Evolutionary conservation across 2,888 invertebrate species (phyloP).

Genomic region (Luffia ferchaultella): DNA sequence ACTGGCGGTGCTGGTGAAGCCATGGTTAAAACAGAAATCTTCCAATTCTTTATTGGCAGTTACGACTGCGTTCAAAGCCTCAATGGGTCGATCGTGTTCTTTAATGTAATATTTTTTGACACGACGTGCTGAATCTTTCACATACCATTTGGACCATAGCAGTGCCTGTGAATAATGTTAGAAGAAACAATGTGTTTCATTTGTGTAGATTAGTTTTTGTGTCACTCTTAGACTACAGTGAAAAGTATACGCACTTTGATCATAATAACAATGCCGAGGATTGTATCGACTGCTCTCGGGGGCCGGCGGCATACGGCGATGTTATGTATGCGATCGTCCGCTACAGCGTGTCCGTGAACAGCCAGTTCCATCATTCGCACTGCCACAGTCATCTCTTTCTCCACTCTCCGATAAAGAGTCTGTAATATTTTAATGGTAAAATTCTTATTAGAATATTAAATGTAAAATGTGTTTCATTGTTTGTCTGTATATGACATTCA

Average conservation of each 20-base stretch:
- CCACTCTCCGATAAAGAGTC: slow-evolving; percentile 45
- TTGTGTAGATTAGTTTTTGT: no score
- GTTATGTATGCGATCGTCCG: slow-evolving; percentile 56
- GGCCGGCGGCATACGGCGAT: slow-evolving; percentile 50
- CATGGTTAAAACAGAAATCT: slow-evolving; percentile 40
- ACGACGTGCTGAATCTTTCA: slow-evolving; percentile 29
- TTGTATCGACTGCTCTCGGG: slow-evolving; percentile 18
- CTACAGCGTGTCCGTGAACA: slow-evolving; percentile 68
- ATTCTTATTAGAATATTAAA: background rate
- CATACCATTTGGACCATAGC: slow-evolving; percentile 25
- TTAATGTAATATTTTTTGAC: slow-evolving; percentile 34
- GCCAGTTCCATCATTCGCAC: slow-evolving; percentile 67
- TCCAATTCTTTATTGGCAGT: slow-evolving; percentile 20
- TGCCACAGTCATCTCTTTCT: slow-evolving; percentile 43
- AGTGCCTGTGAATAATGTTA: slow-evolving; percentile 22
- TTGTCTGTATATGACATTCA: no score
- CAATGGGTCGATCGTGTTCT: slow-evolving; percentile 20
- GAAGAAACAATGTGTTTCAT: no score
- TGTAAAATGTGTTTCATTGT: background rate
- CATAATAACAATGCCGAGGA: slow-evolving; percentile 22
- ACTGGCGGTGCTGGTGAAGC: slow-evolving; percentile 48
- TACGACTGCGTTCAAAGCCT: slow-evolving; percentile 35
- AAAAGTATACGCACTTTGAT: no score
- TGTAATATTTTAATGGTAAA: slow-evolving; percentile 24
- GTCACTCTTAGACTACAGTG: no score